phyloP scores from a whole-genome alignment of 2,888 invertebrate genomes.

The Zootermopsis nevadensis region DNA sequence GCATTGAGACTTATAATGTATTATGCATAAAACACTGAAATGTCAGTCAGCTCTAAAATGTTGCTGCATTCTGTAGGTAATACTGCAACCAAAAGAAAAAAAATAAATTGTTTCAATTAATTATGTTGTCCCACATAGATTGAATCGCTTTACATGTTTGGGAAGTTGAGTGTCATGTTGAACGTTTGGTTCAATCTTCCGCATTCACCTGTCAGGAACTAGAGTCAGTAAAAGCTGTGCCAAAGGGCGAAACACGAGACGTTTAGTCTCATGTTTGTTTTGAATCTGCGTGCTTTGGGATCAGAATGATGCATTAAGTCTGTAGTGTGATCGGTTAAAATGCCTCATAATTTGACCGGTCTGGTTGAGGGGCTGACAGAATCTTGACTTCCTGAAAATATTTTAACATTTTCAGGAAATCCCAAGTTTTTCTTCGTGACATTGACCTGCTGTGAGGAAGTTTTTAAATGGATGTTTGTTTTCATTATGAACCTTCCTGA shows the following conservation, averaged over 20 bases:
- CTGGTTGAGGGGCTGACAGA: not conserved
- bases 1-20: slow-evolving; percentile 38
- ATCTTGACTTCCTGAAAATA: not conserved
- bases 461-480: too few relatives aligned
- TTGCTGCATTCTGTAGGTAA: not conserved
- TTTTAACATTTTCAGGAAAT: not conserved
- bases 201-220: not conserved
- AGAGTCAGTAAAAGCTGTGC: not conserved
- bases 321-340: too few relatives aligned
- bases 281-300: too few relatives aligned
- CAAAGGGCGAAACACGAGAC: not conserved
- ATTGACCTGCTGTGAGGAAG: too few relatives aligned
- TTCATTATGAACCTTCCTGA: not conserved
- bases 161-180: slow-evolving; percentile 20
- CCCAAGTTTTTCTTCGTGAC: not conserved
- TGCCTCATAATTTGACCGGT: not conserved
- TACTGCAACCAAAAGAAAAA: not conserved
- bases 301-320: too few relatives aligned
- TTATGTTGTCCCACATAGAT: slow-evolving; percentile 1
- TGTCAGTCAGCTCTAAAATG: not conserved
- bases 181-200: slow-evolving; percentile 1
- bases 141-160: not conserved
- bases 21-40: slow-evolving; percentile 10
- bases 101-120: not conserved
- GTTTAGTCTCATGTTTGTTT: not conserved